Evolutionary conservation across 2,888 invertebrate species (phyloP), one percentile per base, ranked within the genome.

Genomic region (Malacosoma neustria): DNA sequence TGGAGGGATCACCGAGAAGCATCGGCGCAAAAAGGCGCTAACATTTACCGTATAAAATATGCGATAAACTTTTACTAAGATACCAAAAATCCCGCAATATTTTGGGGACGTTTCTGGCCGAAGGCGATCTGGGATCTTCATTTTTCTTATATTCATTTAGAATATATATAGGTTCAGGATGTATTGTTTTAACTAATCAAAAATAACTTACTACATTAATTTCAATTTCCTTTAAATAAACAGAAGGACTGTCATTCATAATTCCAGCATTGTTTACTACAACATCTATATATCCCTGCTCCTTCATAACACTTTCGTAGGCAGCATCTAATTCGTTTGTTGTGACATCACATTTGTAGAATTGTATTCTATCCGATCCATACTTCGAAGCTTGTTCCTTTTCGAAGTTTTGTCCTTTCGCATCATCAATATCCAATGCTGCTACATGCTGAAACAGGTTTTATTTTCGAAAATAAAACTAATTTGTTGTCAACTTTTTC

Each of bases 151-250:
- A n/a, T n/a, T n/a, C n/a, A n/a, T n/a, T n/a, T n/a, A n/a, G n/a
- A n/a, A n/a, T n/a, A n/a, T n/a, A n/a, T n/a, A n/a, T n/a, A n/a
- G n/a, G n/a, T n/a, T n/a, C n/a, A n/a, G n/a, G n/a, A n/a, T n/a
- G n/a, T n/a, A n/a, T n/a, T n/a, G n/a, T n/a, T n/a, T n/a, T n/a
- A n/a, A n/a, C n/a, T n/a, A n/a, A n/a, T n/a, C n/a, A n/a, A n/a
- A n/a, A n/a, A n/a, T n/a, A n/a, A 67, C 72, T 64, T 46, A 81
- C 81, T 47, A 79, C 57, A 57, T 82, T 82, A 7, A 82, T 49
- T 29, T 68, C 66, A 14, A 81, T 73, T 40, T 69, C 54, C 39
- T 73, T 77, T 35, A 70, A 47, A 45, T 67, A 77, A 1, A 51
- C 46, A 29, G 61, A 54, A 3, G 60, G 65, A 14, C 58, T 57